A percentile compares a stretch with the other conserved stretches of the same genome.
phyloP scores from a whole-genome alignment of 2,888 invertebrate genomes.

The Cephonodes hylas region DNA sequence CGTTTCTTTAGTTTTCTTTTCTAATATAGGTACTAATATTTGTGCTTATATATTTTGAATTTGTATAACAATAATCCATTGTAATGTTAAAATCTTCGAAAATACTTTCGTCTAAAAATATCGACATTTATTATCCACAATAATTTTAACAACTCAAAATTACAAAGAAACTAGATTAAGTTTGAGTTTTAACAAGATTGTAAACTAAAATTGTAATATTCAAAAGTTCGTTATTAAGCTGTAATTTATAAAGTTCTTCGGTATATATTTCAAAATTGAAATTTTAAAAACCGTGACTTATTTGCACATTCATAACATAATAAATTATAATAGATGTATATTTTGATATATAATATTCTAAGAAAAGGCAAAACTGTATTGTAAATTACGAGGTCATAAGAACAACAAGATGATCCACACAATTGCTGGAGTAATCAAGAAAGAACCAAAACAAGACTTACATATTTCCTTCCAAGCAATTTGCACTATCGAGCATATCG shows the following conservation, averaged over 20 bases:
- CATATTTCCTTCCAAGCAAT: slow-evolving; percentile 64
- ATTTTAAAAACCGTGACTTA: neutral
- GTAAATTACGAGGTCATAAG: neutral
- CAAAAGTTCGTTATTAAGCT: neutral
- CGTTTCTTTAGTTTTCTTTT: too few relatives aligned
- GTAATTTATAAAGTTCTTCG: neutral
- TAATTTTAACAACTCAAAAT: neutral
- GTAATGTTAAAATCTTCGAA: too few relatives aligned
- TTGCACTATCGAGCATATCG: slow-evolving; percentile 39
- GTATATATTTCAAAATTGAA: neutral
- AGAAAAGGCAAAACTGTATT: neutral
- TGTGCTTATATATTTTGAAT: too few relatives aligned
- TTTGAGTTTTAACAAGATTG: neutral
- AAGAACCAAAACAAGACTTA: slow-evolving; percentile 36
- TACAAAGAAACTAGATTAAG: neutral
- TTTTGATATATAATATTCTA: too few relatives aligned
- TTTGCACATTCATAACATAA: neutral
- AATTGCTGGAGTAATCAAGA: neutral
- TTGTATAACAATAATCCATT: too few relatives aligned
- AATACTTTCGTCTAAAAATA: neutral
- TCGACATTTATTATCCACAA: neutral
- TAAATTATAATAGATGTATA: neutral
- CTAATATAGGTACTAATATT: too few relatives aligned
- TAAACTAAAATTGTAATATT: neutral
- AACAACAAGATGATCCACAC: neutral